A percentile compares a stretch with the other conserved stretches of the same genome.
Conservation (phyloP, 2,888 invertebrate species). For the Cephonodes hylas region DNA sequence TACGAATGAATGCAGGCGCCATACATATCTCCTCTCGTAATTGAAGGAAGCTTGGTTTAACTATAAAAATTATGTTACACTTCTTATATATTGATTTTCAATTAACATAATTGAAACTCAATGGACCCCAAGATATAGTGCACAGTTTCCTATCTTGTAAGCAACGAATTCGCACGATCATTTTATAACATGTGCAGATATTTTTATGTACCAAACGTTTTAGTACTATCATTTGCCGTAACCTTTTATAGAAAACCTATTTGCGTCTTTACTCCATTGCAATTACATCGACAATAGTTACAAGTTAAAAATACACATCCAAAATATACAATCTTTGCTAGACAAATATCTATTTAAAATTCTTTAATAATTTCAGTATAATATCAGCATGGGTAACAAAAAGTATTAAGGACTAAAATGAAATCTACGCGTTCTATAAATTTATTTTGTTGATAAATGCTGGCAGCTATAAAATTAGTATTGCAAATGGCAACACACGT, state of each 20-base stretch:
- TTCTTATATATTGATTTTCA: no score
- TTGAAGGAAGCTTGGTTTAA: no score
- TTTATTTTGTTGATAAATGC: not conserved
- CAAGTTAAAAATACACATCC: conserved; percentile 4
- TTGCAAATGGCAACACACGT: not conserved
- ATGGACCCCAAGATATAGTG: no score
- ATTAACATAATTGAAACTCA: no score
- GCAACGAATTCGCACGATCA: no score
- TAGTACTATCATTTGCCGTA: not conserved
- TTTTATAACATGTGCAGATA: no score
- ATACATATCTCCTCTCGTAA: no score
- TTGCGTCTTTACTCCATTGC: not conserved
- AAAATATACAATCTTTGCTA: conserved; percentile 5
- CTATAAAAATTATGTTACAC: no score
- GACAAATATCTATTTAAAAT: not conserved
- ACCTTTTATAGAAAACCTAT: not conserved
- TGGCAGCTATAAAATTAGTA: not conserved
- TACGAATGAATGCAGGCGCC: no score
- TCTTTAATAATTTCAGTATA: not conserved
- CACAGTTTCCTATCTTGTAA: no score
- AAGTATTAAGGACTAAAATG: conserved; percentile 13
- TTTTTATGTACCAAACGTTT: no score
- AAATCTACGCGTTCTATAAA: not conserved
- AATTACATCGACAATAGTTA: not conserved
- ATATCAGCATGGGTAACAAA: conserved; percentile 5